Base-by-base conservation (phyloP, 1,140 invertebrate species). In the Formica selysi region DNA sequence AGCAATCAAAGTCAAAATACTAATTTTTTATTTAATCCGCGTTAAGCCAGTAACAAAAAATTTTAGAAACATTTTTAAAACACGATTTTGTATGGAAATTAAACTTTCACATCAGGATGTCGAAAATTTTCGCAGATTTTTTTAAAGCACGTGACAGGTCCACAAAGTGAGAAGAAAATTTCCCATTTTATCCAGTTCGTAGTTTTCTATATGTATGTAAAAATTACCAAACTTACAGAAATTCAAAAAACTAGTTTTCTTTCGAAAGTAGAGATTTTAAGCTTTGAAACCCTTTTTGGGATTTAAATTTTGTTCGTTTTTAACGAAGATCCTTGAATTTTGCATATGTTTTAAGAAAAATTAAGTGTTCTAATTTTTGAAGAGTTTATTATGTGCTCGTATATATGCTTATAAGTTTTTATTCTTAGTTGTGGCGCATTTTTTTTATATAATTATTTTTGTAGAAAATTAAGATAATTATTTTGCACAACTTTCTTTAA, bases 1-100 rank as follows among this genome's bases (percentile, higher is more conserved):
- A 59, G n/a, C 59, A 61, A 61, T 61, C 8, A 61, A 61, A 61
- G 10, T 64, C 62, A 64, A 38, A 64, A 32, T 64, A 13, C 10
- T 36, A 16, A 64, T 19, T 64, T 64, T 38, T 64, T 64, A 32
- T 64, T 36, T 19, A 64, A 36, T 64, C 0, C 22, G 0, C 62
- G 13, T 19, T 64, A 64, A 64, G 0, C 22, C 26, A 61, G 26
- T 64, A 36, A 64, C 22, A 64, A 64, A 19, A 64, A 64, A 36
- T 64, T 32, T 8, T n/a, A 64, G 13, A 13, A 64, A 64, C 4
- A 64, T 64, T 36, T 16, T 11, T 19, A 64, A 29, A 64, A 36
- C n/a, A 61, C 22, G 54, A 11, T 62, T 62, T 16, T 36, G 13
- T 29, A 62, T 6, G 13, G 7, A 62, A 62, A 32, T 62, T 13